Base-by-base conservation (phyloP, 2,113 vertebrate genomes). In the Crocuta crocuta region DNA sequence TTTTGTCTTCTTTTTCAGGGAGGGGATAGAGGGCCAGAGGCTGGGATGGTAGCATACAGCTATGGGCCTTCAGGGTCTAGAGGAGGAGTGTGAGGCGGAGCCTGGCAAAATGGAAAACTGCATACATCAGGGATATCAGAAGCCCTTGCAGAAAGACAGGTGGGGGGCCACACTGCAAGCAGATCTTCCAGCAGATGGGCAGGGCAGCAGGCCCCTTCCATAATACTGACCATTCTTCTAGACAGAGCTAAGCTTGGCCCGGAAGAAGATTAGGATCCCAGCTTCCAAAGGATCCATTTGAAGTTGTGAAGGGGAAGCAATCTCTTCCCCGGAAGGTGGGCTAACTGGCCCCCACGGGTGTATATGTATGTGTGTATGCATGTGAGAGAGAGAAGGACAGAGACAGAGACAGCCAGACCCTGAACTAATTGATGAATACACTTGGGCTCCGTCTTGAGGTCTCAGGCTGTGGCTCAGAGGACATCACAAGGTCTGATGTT, bases 401-500 rank as follows among this genome's bases (percentile, higher is more conserved):
- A 50, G n/a, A 73, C 1, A 8, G 1, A 24, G 19, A 79, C 10
- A 2, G 61, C 33, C 39, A 5, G 28, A 45, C 33, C 85, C 43
- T 63, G 4, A 39, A 17, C 39, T 35, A 23, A 5, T 12, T 63
- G 17, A 31, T 4, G 10, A 17, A 4, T 28, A 13, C 24, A 28
- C 50, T 1, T 2, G 33, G 66, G 43, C 87, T 50, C 66, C 1
- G 0, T 26, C 79, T 48, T 39, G 53, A 31, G 5, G 61, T 26
- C 35, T 78, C 16, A 10, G 33, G 43, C 24, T 21, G 24, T 0
- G 5, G 55, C 43, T 74, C 70, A 11, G n/a, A 76, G 39, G 70
- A 35, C 35, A 5, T 7, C 2, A 0, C 45, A 45, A 58, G 0
- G 0, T 26, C 93, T 53, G 43, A 11, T 33, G 0, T 35, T 24